Conservation (phyloP, 2,797 vertebrate genomes). For the Kryptopterus vitreolus region DNA sequence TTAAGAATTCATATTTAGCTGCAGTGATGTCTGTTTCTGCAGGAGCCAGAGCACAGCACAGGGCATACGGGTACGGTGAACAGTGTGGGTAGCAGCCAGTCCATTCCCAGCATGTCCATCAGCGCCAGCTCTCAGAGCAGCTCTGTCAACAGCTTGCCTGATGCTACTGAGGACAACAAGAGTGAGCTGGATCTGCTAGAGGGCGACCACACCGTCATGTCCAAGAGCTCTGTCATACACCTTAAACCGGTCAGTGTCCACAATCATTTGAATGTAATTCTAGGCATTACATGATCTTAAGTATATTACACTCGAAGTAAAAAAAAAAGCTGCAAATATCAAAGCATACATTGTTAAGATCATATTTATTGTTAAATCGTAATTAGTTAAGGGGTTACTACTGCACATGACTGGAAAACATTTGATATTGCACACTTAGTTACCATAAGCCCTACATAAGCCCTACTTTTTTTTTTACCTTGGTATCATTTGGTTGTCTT, state of each 20-base stretch:
- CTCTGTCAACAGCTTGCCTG: conserved; percentile 98
- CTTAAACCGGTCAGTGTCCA: conserved; percentile 84
- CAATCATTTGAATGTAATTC: neutral
- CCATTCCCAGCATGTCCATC: conserved; percentile 99
- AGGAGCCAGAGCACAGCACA: conserved; percentile 91
- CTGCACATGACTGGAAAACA: no score
- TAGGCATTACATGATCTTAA: neutral
- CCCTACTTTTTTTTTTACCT: neutral
- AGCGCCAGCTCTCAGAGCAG: conserved; percentile 99
- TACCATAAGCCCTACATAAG: neutral
- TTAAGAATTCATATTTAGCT: neutral
- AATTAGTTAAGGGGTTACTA: neutral
- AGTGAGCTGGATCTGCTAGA: conserved; percentile 94
- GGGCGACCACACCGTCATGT: conserved; percentile 97
- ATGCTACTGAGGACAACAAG: conserved; percentile 86
- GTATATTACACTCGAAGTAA: neutral
- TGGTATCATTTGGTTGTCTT: neutral
- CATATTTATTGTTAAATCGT: neutral
- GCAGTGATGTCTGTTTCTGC: conserved; percentile 27
- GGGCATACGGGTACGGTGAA: conserved; percentile 95
- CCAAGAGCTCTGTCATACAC: conserved; percentile 96
- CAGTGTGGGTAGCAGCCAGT: conserved; percentile 98
- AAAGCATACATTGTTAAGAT: no score
- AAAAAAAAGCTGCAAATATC: neutral
- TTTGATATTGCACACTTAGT: no score